phyloP scores from a whole-genome alignment of 2,888 invertebrate species.

The Nemapogon koenigi region DNA sequence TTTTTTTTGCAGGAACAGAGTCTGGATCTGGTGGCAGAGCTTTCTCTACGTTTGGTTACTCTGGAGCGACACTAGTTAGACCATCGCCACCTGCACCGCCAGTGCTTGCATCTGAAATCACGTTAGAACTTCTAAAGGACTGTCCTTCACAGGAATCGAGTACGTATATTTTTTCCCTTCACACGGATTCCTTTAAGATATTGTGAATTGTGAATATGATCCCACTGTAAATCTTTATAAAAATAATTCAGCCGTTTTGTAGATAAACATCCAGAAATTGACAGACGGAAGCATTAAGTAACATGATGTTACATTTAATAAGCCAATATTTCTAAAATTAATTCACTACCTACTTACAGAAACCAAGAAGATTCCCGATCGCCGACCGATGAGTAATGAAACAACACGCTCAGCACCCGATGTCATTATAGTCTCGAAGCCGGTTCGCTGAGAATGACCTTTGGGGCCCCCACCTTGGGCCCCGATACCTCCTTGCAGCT shows the following conservation, averaged over 20 bases:
- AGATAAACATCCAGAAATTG: too few relatives aligned
- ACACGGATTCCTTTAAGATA: too few relatives aligned
- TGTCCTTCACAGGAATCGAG: constrained; percentile 13
- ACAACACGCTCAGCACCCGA: constrained; percentile 90
- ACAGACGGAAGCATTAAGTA: too few relatives aligned
- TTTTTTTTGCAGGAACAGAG: constrained; percentile 28
- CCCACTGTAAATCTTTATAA: too few relatives aligned
- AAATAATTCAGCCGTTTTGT: too few relatives aligned
- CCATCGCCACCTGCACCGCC: constrained; percentile 39
- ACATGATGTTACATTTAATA: too few relatives aligned
- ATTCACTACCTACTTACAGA: constrained; percentile 32
- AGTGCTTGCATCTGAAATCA: constrained; percentile 44
- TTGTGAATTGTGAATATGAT: too few relatives aligned
- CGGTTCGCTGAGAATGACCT: constrained; percentile 61
- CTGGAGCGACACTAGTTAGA: constrained; percentile 44
- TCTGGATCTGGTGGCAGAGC: constrained; percentile 46
- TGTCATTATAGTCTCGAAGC: constrained; percentile 75
- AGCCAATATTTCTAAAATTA: too few relatives aligned
- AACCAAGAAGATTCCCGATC: constrained; percentile 42
- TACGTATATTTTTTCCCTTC: too few relatives aligned
- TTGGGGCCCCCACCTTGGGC: constrained; percentile 58
- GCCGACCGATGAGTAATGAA: constrained; percentile 79
- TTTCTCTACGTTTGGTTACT: constrained; percentile 55
- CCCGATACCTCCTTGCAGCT: constrained; percentile 43
- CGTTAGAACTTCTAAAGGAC: constrained; percentile 42